phyloP scores from a whole-genome alignment of 2,113 vertebrate species.

The Columba livia region DNA sequence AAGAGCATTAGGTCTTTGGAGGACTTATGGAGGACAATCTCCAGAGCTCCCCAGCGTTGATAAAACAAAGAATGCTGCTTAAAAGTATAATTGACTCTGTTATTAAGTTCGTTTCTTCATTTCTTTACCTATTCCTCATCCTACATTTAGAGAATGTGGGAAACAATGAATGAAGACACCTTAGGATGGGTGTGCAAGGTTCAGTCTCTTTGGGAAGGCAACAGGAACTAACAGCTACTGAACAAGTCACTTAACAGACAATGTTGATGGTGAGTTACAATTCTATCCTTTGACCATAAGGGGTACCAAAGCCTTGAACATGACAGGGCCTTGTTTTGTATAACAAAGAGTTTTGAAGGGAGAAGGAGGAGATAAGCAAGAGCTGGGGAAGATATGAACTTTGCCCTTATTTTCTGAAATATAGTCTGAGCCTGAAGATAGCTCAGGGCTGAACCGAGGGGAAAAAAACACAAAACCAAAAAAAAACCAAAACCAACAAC shows the following conservation, averaged over 20 bases:
- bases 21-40: no score
- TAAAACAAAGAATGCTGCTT: no score
- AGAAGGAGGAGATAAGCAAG: neutral
- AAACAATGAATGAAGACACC: neutral
- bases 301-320: neutral
- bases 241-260: neutral
- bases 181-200: neutral
- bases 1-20: no score
- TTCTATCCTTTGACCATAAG: neutral
- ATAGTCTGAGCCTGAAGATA: neutral
- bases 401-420: neutral
- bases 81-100: no score
- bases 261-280: neutral
- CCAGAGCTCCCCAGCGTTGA: no score
- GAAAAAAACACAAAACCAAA: neutral
- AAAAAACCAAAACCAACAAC: no score
- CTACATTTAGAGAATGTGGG: neutral
- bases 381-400: neutral
- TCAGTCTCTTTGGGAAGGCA: neutral
- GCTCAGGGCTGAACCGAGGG: neutral
- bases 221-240: rapidly evolving
- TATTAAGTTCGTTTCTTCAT: no score
- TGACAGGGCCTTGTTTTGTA: neutral
- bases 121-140: neutral
- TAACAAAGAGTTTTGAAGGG: neutral